Percentiles rank a stretch among this genome's conserved stretches.
Conservation (phyloP, 2,113 vertebrate species). For the Agapornis roseicollis region DNA sequence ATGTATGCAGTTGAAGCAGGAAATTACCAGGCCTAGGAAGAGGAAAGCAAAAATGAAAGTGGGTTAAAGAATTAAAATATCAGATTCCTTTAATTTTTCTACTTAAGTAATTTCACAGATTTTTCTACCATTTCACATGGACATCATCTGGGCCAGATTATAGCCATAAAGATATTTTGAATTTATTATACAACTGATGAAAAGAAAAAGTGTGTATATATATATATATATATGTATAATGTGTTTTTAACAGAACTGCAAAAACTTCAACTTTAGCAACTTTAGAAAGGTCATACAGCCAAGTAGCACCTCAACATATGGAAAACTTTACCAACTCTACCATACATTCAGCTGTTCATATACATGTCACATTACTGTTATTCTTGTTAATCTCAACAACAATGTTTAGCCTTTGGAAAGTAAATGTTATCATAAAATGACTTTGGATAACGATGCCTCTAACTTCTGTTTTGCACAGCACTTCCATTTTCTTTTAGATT, state of each 20-base stretch:
- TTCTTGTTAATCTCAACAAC: slow-evolving; percentile 78
- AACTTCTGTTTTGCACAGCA: slow-evolving; percentile 63
- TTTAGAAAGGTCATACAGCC: not conserved
- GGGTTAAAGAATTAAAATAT: not conserved
- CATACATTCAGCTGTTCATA: slow-evolving; percentile 73
- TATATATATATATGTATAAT: fast-evolving
- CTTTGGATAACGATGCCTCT: slow-evolving; percentile 78
- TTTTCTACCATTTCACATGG: not conserved
- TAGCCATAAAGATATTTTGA: not conserved
- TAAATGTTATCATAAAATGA: slow-evolving; percentile 82
- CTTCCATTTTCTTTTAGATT: slow-evolving; percentile 67
- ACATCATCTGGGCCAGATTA: not conserved
- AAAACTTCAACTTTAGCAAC: not conserved
- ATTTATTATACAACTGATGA: not conserved
- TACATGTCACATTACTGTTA: slow-evolving; percentile 77
- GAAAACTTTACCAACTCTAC: slow-evolving; percentile 73
- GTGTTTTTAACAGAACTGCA: not conserved
- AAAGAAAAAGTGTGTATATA: not conserved
- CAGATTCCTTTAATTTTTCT: not conserved
- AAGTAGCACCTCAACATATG: slow-evolving; percentile 68
- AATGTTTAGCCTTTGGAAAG: slow-evolving; percentile 77
- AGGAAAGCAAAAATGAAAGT: not conserved
- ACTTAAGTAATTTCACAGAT: not conserved
- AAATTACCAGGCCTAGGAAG: not conserved
- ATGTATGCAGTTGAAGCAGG: not conserved